Base-by-base conservation (phyloP, 1,140 invertebrate species). In the Linepithema humile region DNA sequence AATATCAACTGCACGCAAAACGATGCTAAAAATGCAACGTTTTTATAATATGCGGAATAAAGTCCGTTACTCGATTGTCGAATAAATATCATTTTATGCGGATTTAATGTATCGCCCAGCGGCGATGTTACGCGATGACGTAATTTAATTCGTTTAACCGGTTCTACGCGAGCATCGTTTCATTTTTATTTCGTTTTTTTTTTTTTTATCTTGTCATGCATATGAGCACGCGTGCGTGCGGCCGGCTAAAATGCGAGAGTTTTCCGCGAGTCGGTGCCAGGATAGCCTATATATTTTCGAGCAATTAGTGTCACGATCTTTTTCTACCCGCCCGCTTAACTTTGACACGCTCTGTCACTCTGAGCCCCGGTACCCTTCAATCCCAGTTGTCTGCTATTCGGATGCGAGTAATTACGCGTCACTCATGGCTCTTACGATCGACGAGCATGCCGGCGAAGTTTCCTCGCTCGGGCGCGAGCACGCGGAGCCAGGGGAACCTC, bases 331-430 rank as follows among this genome's bases (percentile, higher is more conserved):
- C 50, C 74, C 87, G 87, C 84, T 89, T 86, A 89, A 89, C 87
- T 89, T 89, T 89, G 88, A 89, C 88, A 87, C 72, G 88, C 43
- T 86, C 85, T 89, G 87, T 89, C 88, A 89, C 88, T 89, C 88
- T 80, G 84, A 64, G 77, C 88, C 73, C 62, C 69, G 74, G 55
- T 88, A 89, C 88, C 88, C 88, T 89, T 89, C 88, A 89, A 89
- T 89, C 88, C 82, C 87, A 82, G 84, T 89, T 89, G 88, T 89
- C 88, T 89, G 88, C 87, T 89, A 89, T 89, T 89, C 87, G 88
- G 87, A 89, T 89, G 87, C 88, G 88, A 89, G 87, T 89, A 89
- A 89, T 89, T 89, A 89, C 87, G 88, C 87, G 88, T 89, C 88
- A 89, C 88, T 89, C 88, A 89, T 82, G 88, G 85, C 87, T 89